These are phyloP conservation scores for Watersipora subatra DNA, from an alignment of 1,140 invertebrate species.

Conservation along the genomic window DNA sequence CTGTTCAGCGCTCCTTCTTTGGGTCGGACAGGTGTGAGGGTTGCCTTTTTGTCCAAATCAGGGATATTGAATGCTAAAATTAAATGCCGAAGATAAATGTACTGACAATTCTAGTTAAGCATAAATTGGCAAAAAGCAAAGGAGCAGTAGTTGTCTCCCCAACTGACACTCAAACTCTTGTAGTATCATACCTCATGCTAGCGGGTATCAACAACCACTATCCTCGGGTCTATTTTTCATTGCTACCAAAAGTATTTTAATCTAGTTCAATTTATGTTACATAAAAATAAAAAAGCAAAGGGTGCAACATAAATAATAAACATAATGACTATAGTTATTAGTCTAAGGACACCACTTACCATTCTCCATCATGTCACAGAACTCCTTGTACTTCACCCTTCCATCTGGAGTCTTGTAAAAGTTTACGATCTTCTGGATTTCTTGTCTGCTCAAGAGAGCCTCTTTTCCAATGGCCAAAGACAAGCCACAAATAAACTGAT, in stretches of 20 bases:
- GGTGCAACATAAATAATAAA: no score
- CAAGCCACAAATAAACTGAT: conserved; percentile 37
- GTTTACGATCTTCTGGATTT: conserved; percentile 36
- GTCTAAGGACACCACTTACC: conserved; percentile 24
- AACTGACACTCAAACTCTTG: no score
- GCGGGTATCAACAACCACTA: no score
- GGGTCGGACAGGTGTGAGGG: conserved; percentile 28
- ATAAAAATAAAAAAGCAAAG: no score
- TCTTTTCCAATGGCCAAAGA: conserved; percentile 33
- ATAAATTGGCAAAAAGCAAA: no score
- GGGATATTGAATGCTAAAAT: conserved; percentile 39
- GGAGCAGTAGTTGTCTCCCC: no score
- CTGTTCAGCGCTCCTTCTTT: conserved; percentile 27
- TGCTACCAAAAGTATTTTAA: no score
- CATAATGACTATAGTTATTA: no score
- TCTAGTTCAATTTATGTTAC: no score
- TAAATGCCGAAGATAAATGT: no score
- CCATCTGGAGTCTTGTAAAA: conserved; percentile 33
- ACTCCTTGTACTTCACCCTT: conserved; percentile 34
- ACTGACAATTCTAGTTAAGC: conserved; percentile 1
- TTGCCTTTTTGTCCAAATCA: conserved; percentile 38
- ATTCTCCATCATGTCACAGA: conserved; percentile 39
- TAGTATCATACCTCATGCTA: no score
- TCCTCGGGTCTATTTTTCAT: no score
- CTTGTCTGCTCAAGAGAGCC: conserved; percentile 28